Evolutionary conservation across 2,113 vertebrate species (phyloP).

Genomic region (Ctenodactylus gundi): DNA sequence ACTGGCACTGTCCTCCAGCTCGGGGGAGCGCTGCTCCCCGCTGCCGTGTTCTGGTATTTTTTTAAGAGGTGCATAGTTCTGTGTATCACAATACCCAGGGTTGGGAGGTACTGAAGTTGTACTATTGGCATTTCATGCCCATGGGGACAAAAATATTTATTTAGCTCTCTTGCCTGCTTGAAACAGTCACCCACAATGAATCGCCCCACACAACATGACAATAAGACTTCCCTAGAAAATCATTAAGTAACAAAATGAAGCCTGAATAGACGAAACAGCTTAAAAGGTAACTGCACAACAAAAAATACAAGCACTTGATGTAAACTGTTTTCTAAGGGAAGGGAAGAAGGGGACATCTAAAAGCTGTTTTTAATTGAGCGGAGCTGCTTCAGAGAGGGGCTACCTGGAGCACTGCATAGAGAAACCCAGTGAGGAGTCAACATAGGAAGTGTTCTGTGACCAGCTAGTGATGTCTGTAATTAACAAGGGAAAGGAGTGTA

Average conservation of each 20-base stretch:
- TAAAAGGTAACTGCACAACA: not conserved
- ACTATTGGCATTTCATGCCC: not conserved
- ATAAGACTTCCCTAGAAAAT: not conserved
- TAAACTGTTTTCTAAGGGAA: constrained; percentile 24
- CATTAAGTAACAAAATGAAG: not conserved
- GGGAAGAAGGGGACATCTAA: not conserved
- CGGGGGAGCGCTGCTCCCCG: not conserved
- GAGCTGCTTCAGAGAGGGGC: not conserved
- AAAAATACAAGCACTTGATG: not conserved
- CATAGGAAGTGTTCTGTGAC: not conserved
- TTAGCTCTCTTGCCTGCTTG: not conserved
- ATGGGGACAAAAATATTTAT: not conserved
- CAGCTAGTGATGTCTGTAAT: not conserved
- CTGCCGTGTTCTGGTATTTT: not conserved
- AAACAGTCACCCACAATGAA: not conserved
- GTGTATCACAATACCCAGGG: not conserved
- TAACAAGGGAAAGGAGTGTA: not conserved
- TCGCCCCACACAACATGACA: not conserved
- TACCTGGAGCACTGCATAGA: not conserved
- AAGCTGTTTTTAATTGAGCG: not conserved
- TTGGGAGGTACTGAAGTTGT: not conserved
- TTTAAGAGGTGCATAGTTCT: not conserved
- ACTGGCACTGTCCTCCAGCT: not conserved
- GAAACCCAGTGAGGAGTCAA: not conserved
- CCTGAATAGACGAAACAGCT: not conserved